These are phyloP conservation scores for Notechis scutatus DNA, from an alignment of 2,113 vertebrate genomes.

Conservation along the genomic window DNA sequence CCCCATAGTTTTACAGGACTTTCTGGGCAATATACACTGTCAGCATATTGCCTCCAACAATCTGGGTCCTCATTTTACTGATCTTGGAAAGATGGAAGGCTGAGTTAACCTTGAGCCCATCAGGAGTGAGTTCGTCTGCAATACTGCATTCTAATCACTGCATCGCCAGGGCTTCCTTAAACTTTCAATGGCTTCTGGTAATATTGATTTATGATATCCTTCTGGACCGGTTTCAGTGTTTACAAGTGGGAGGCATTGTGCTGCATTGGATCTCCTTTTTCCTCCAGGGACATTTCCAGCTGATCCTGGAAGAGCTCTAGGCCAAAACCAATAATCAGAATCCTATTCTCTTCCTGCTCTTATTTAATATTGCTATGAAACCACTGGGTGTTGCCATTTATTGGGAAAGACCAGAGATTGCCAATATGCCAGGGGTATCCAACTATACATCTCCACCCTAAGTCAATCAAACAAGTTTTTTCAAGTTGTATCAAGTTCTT, in stretches of 20 bases:
- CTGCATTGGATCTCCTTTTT: neutral
- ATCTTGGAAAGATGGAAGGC: no score
- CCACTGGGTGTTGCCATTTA: neutral
- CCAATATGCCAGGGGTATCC: neutral
- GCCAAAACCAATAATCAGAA: neutral
- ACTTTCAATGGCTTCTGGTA: neutral
- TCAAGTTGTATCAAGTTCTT: neutral
- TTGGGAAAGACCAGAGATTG: neutral
- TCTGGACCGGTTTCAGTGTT: neutral
- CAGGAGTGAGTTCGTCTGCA: neutral
- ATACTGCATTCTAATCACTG: neutral
- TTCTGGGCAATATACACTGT: no score
- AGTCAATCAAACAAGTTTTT: neutral
- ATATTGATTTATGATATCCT: neutral
- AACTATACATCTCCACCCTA: neutral
- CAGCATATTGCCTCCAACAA: no score
- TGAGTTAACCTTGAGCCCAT: neutral
- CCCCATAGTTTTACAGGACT: no score
- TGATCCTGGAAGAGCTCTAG: neutral
- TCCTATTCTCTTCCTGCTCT: neutral
- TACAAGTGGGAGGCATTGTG: neutral
- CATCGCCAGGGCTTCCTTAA: neutral
- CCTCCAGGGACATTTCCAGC: neutral
- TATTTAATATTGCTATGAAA: neutral
- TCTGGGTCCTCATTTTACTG: no score